Conservation (phyloP, 2,113 vertebrate genomes). For the Neopipo cinnamomea region DNA sequence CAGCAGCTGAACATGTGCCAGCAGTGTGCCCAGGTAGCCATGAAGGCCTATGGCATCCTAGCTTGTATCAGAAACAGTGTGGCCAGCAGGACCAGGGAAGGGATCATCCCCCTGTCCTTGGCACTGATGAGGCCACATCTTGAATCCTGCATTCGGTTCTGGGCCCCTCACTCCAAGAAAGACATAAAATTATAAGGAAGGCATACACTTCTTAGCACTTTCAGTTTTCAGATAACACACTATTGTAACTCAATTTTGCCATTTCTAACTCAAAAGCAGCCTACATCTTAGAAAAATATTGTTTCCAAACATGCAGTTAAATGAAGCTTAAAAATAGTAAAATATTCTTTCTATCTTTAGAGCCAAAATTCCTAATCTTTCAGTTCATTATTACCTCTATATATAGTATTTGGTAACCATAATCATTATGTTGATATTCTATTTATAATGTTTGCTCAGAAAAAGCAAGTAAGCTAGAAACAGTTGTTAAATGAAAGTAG, state of each 20-base stretch:
- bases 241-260: not conserved
- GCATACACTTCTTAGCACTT: not conserved
- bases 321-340: not conserved
- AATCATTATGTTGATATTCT: not conserved
- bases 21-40: no score
- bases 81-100: not conserved
- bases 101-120: accelerated
- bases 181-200: not conserved
- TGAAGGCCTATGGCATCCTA: no score
- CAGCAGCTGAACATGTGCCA: not conserved
- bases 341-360: not conserved
- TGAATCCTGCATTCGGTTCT: not conserved
- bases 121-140: not conserved
- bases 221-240: not conserved
- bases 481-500: not conserved
- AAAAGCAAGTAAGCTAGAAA: not conserved
- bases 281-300: not conserved
- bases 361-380: not conserved
- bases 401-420: not conserved
- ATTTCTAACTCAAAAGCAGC: not conserved
- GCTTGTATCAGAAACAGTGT: not conserved
- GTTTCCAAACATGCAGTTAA: not conserved
- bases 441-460: not conserved
- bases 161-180: not conserved
- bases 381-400: not conserved